Evolutionary conservation across 2,797 vertebrate species (phyloP).

Genomic region (Chaenodraco wilsoni): DNA sequence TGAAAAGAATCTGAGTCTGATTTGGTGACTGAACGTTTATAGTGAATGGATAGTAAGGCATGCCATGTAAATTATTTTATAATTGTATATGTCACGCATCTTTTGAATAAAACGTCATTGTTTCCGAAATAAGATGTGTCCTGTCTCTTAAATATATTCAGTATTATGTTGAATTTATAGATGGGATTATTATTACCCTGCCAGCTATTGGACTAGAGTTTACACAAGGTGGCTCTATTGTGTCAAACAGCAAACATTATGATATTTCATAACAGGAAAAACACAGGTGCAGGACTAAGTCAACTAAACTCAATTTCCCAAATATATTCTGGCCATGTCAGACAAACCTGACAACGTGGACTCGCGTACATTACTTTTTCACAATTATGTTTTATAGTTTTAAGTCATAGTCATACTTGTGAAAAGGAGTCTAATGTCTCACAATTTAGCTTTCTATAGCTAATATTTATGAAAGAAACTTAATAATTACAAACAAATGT

Average conservation of each 20-base stretch:
- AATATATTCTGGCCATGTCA: too few relatives aligned
- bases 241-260: conserved; percentile 5
- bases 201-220: conserved; percentile 3
- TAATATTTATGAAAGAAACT: background rate
- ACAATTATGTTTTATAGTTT: too few relatives aligned
- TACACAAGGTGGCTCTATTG: background rate
- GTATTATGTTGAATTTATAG: background rate
- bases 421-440: background rate
- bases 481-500: background rate
- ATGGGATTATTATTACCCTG: background rate
- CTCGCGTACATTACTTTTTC: too few relatives aligned
- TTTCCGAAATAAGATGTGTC: conserved; percentile 66
- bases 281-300: background rate
- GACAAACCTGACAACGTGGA: too few relatives aligned
- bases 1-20: conserved; percentile 74
- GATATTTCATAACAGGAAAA: background rate
- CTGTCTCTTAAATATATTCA: conserved; percentile 24
- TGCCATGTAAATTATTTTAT: conserved; percentile 86
- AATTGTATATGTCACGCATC: conserved; percentile 85
- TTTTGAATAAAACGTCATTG: conserved; percentile 87
- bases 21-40: conserved; percentile 84
- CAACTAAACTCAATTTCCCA: too few relatives aligned
- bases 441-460: background rate
- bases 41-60: conserved; percentile 85
- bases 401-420: background rate